Conservation (phyloP, 2,797 vertebrate genomes). For the Hozukius guyotensis region DNA sequence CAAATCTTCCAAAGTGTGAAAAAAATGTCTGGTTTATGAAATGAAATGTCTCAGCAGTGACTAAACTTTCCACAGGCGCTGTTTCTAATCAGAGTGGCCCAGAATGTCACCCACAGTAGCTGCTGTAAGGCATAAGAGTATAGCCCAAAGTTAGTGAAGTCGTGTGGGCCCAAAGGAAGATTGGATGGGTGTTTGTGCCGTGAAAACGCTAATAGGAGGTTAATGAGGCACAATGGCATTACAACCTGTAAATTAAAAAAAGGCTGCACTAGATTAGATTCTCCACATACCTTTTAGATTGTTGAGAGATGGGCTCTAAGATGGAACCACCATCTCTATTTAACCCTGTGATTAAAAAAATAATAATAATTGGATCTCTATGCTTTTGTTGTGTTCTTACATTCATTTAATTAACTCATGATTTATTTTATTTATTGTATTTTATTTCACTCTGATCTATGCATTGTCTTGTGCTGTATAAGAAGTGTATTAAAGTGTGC, state of each 20-base stretch:
- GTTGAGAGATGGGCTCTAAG: background rate
- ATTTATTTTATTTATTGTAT: background rate
- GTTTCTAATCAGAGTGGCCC: background rate
- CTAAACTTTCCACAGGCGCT: background rate
- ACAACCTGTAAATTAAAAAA: background rate
- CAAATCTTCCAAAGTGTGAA: background rate
- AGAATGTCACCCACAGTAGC: background rate
- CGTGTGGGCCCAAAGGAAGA: background rate
- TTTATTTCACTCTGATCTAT: background rate
- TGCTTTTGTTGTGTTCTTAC: background rate
- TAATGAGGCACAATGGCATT: conserved; percentile 23
- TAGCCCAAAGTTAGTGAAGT: background rate
- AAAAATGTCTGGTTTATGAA: background rate
- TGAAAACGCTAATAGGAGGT: conserved; percentile 7
- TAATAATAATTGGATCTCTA: background rate
- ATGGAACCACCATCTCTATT: background rate
- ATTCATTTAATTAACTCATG: background rate
- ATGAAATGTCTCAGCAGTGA: background rate
- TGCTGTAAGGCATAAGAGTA: background rate
- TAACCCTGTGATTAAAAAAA: background rate
- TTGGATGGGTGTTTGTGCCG: conserved; percentile 4
- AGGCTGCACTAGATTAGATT: background rate
- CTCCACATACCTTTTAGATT: background rate
- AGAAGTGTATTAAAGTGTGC: too few relatives aligned
- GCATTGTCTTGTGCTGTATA: background rate